Conservation (phyloP, 1,140 invertebrate species). For the Trialeurodes vaporariorum region DNA sequence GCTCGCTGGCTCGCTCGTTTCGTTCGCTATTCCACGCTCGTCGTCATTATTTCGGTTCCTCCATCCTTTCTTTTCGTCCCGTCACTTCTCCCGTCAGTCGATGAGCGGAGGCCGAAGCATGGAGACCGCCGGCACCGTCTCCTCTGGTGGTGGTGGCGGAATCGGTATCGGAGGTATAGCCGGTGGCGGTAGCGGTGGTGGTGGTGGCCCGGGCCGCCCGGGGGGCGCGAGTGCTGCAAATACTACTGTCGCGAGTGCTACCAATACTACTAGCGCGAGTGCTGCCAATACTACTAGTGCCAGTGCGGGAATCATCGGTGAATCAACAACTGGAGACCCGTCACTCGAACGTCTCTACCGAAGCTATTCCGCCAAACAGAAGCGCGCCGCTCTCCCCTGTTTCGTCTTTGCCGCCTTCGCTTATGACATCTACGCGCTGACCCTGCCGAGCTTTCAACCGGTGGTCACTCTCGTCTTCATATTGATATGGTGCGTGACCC, state of each 20-base stretch:
- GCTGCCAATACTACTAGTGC: not conserved
- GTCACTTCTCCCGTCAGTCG: too few relatives aligned
- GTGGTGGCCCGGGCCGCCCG: constrained; percentile 21
- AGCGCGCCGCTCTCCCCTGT: constrained; percentile 60
- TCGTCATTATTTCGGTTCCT: too few relatives aligned
- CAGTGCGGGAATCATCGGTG: not conserved
- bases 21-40: too few relatives aligned
- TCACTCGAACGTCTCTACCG: constrained; percentile 61
- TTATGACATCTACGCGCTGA: constrained; percentile 50
- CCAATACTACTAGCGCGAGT: too few relatives aligned
- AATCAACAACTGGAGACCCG: constrained; percentile 31
- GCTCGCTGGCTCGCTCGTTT: too few relatives aligned
- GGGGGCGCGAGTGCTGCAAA: constrained; percentile 12
- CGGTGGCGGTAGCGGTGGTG: constrained; percentile 22
- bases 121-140: constrained; percentile 29
- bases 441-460: constrained; percentile 28
- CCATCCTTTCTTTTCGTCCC: too few relatives aligned
- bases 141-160: constrained; percentile 18
- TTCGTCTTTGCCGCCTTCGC: constrained; percentile 55
- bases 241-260: constrained; percentile 9
- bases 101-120: constrained; percentile 20
- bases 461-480: constrained; percentile 41
- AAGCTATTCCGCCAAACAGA: constrained; percentile 59
- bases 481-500: constrained; percentile 35
- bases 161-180: constrained; percentile 29